Percentiles rank a stretch among this genome's conserved stretches.
These are phyloP conservation scores for Labroides dimidiatus DNA, from an alignment of 2,797 vertebrate species.

Conservation along the genomic window DNA sequence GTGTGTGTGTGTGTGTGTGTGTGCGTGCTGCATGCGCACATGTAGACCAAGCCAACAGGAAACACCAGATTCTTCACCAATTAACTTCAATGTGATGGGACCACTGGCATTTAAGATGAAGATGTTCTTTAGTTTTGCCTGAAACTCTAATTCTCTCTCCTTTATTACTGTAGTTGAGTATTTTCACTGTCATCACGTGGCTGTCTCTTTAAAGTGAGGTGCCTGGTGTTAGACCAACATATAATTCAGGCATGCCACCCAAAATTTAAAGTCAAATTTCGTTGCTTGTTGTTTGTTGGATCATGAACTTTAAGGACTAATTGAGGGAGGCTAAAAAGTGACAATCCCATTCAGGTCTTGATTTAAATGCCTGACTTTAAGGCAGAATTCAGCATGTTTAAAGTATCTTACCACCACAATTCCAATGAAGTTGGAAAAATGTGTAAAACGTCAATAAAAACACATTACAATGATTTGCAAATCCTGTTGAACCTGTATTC, in stretches of 20 bases:
- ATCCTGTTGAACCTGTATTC: too few relatives aligned
- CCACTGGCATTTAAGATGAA: conserved; percentile 65
- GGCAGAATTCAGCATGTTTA: neutral
- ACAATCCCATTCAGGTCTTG: neutral
- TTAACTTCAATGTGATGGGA: conserved; percentile 65
- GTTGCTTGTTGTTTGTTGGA: neutral
- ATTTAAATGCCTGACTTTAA: neutral
- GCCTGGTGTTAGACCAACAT: neutral
- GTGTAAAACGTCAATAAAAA: too few relatives aligned
- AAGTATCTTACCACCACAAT: neutral
- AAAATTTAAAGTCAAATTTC: neutral
- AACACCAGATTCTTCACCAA: conserved; percentile 70
- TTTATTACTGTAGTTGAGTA: neutral
- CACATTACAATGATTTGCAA: too few relatives aligned
- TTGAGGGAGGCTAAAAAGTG: neutral
- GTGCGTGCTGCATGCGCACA: conserved; percentile 4
- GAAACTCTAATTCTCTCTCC: neutral
- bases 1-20: too few relatives aligned
- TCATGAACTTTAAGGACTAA: neutral
- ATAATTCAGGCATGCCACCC: neutral
- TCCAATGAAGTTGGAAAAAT: too few relatives aligned
- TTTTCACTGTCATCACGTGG: conserved; percentile 2
- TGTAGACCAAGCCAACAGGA: conserved; percentile 59
- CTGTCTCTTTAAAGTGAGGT: neutral
- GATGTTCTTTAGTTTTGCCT: conserved; percentile 44